Evolutionary conservation across 1,140 invertebrate genomes (phyloP).

Genomic region (Tetramorium simillimum): DNA sequence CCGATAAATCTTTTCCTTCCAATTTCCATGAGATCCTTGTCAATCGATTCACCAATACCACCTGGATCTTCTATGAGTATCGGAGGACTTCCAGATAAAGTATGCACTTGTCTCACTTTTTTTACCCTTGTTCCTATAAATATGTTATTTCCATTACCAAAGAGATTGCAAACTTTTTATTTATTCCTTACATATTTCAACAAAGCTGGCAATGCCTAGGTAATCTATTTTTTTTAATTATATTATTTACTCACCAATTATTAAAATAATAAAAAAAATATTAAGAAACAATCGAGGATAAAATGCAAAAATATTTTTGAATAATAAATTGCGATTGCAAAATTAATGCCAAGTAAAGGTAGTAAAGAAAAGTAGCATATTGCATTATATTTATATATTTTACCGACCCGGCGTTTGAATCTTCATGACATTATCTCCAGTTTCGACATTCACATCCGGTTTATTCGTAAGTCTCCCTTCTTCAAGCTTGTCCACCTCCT

Average conservation of each 20-base stretch:
- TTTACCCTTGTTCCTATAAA: conserved; percentile 55
- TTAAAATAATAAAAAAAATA: neutral
- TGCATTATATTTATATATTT: neutral
- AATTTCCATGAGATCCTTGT: neutral
- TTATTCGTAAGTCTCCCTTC: neutral
- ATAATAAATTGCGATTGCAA: neutral
- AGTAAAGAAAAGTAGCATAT: neutral
- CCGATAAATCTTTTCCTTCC: conserved; percentile 27
- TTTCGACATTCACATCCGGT: neutral
- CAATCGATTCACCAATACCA: conserved; percentile 36
- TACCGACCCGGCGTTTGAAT: conserved; percentile 2
- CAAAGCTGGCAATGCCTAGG: neutral
- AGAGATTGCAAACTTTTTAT: neutral
- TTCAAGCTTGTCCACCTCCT: neutral
- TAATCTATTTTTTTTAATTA: neutral
- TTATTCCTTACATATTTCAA: neutral
- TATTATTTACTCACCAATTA: neutral
- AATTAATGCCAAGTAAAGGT: neutral
- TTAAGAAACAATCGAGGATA: neutral
- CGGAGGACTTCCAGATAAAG: conserved; percentile 36
- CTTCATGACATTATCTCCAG: neutral
- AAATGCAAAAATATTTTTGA: neutral
- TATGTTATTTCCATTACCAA: neutral
- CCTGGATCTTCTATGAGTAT: neutral
- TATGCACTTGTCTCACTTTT: conserved; percentile 67